These are phyloP conservation scores for Heterochromis multidens DNA, from an alignment of 2,113 vertebrate species.

Conservation along the genomic window DNA sequence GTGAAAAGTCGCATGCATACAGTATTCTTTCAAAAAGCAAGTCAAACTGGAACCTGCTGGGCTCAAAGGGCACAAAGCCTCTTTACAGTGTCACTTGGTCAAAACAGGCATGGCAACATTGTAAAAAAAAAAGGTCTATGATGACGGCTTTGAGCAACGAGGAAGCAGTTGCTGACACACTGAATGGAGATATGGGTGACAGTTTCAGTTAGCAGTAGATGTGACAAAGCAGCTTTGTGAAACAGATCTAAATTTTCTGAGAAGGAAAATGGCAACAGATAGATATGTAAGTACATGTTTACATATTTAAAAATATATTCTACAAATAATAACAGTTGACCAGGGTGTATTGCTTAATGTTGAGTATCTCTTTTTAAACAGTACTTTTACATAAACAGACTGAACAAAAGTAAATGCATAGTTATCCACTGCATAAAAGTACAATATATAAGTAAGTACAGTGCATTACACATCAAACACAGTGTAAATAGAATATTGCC, in stretches of 20 bases:
- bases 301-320: neutral
- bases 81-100: neutral
- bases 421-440: neutral
- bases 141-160: neutral
- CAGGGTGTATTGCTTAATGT: neutral
- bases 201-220: neutral
- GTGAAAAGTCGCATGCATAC: neutral
- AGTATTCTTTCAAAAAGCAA: neutral
- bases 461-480: neutral
- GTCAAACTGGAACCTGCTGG: neutral
- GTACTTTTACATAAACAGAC: neutral
- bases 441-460: neutral
- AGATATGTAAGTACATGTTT: slow-evolving; percentile 17
- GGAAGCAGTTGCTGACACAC: neutral
- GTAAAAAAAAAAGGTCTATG: neutral
- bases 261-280: neutral
- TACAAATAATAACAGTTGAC: neutral
- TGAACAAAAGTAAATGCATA: neutral
- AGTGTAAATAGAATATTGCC: neutral
- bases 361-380: neutral
- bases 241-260: neutral
- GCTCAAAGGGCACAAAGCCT: neutral
- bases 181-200: neutral
- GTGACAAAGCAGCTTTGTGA: neutral
- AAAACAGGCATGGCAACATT: neutral